Conservation (phyloP, 2,888 invertebrate genomes). For the Archips xylosteana region DNA sequence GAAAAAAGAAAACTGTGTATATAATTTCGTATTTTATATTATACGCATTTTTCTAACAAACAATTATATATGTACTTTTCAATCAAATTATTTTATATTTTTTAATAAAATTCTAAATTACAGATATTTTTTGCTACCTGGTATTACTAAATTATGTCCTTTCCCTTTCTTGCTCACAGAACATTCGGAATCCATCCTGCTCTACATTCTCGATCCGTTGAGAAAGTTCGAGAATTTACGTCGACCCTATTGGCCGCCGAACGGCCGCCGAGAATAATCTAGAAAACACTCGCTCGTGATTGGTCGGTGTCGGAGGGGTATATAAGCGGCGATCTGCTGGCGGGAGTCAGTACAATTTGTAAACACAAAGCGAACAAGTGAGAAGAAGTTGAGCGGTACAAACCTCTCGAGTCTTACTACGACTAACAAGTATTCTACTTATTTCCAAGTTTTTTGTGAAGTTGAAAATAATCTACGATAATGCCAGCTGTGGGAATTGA, state of each 20-base stretch:
- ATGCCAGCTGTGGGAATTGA: conserved; percentile 81
- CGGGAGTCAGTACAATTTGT: conserved; percentile 43
- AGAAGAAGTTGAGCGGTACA: conserved; percentile 24
- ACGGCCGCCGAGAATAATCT: conserved; percentile 37
- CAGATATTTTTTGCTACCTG: background rate
- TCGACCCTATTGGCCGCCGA: conserved; percentile 29
- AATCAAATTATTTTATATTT: background rate
- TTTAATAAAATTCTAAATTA: background rate
- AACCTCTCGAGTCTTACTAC: conserved; percentile 32
- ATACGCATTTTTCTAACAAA: too few relatives aligned
- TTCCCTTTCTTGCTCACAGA: conserved; percentile 2
- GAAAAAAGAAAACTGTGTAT: too few relatives aligned
- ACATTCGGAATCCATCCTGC: background rate
- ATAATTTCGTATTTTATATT: too few relatives aligned
- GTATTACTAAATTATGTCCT: conserved; percentile 12
- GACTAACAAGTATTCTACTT: background rate
- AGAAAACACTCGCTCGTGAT: conserved; percentile 43
- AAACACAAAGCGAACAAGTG: conserved; percentile 42
- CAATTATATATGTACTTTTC: background rate
- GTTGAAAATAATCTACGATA: conserved; percentile 31
- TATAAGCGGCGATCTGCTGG: conserved; percentile 40
- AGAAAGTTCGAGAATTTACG: conserved; percentile 20
- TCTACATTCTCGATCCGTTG: conserved; percentile 16
- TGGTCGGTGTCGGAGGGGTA: conserved; percentile 42
- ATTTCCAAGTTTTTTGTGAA: conserved; percentile 31